Percentiles rank a stretch among this genome's conserved stretches.
phyloP scores from a whole-genome alignment of 2,888 invertebrate genomes.

The Deilephila porcellus region DNA sequence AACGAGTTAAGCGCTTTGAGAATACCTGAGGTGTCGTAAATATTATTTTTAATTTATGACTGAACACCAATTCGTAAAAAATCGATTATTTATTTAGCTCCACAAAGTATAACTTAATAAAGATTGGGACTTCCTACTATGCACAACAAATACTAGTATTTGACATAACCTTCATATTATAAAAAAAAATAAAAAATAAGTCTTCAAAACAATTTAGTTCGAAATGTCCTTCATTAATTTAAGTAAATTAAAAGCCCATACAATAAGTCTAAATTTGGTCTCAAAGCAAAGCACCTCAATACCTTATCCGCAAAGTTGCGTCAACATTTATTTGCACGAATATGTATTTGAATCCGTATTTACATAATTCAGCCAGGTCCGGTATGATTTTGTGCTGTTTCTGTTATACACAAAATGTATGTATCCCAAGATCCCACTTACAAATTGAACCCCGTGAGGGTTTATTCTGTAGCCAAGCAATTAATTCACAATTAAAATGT shows the following conservation, averaged over 20 bases:
- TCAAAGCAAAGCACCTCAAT: slow-evolving; percentile 9
- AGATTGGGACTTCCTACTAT: no score
- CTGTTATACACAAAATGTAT: slow-evolving; percentile 81
- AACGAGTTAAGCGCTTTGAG: no score
- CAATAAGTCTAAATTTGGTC: slow-evolving; percentile 23
- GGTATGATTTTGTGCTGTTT: slow-evolving; percentile 74
- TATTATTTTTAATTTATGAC: no score
- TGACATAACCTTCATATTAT: no score
- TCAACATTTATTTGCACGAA: slow-evolving; percentile 62
- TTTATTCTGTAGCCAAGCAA: slow-evolving; percentile 61
- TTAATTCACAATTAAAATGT: slow-evolving; percentile 29
- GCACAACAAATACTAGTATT: no score
- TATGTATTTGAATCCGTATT: slow-evolving; percentile 74
- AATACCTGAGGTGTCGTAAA: no score
- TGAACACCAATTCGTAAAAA: no score
- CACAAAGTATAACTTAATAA: no score
- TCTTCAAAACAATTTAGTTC: background rate
- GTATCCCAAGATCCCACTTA: slow-evolving; percentile 83
- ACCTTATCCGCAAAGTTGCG: slow-evolving; percentile 32
- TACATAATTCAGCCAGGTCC: slow-evolving; percentile 76
- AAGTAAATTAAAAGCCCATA: background rate
- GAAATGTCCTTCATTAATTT: background rate
- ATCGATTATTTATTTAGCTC: no score
- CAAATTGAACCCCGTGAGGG: slow-evolving; percentile 75
- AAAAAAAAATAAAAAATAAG: background rate